Evolutionary conservation across 2,888 invertebrate genomes (phyloP), one percentile per base, ranked within the genome.

Genomic region (Fragum fragum): DNA sequence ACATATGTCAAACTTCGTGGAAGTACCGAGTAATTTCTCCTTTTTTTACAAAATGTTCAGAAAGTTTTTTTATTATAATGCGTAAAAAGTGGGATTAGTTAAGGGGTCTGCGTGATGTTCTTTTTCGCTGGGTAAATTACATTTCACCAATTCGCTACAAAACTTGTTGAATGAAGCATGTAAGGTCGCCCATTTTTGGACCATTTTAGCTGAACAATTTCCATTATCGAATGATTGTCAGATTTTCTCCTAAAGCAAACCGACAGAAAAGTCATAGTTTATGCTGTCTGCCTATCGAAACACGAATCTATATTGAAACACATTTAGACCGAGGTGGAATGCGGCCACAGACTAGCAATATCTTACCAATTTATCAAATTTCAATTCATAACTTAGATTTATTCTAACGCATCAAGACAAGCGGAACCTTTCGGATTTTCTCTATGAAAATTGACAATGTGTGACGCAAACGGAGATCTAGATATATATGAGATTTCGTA

Each of bases 301-400:
- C 28, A 29, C 11, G 28, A 29, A 61, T 61, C 61, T 61, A 61
- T 61, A 61, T 28, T 61, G 61, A 32, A 61, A 61, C 61, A 32
- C 61, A 57, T 47, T 47, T 47, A 2, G 47, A 42, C 28, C 66
- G 42, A 42, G 42, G 42, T 39, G 42, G 66, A 66, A 66, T 42
- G 36, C 39, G 26, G 42, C 6, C 39, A 7, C 26, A 42, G 66
- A 23, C 66, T 66, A 39, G 2, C 66, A 23, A 16, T 66, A 66
- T 66, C 66, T 39, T 21, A 23, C 66, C 66, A 42, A 66, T 66
- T 66, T 16, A 66, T 66, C 66, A 66, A 66, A 66, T 66, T 66
- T 66, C 66, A 66, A 66, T 66, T 66, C 66, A 66, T 66, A 66
- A 66, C 66, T 32, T 39, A 42, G 66, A 66, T 66, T 66, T 39